A percentile compares a stretch with the other conserved stretches of the same genome.
Conservation (phyloP, 2,888 invertebrate genomes). For the Clivina fossor region DNA sequence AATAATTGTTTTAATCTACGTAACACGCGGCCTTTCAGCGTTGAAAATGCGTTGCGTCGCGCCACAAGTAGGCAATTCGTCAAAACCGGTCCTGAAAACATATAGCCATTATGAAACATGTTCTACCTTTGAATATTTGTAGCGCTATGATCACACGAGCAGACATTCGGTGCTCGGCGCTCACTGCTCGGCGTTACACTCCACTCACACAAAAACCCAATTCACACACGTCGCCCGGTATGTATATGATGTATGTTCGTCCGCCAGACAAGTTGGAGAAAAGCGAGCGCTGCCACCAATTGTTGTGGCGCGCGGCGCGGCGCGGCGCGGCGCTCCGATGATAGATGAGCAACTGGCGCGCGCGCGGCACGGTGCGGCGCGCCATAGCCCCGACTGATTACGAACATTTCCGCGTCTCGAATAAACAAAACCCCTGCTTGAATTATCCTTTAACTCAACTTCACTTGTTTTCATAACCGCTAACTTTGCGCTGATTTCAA, state of each 20-base stretch:
- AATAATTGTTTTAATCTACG: too few relatives aligned
- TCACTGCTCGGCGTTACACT: too few relatives aligned
- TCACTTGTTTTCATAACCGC: too few relatives aligned
- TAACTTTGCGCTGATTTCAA: neutral
- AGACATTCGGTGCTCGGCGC: neutral
- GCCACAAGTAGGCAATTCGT: too few relatives aligned
- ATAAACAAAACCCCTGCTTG: neutral
- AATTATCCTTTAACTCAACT: too few relatives aligned
- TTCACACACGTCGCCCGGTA: too few relatives aligned
- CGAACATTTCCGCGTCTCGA: neutral
- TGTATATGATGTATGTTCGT: too few relatives aligned
- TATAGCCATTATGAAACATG: neutral
- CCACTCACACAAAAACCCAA: too few relatives aligned
- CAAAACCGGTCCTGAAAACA: too few relatives aligned
- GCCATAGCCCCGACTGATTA: conserved; percentile 15
- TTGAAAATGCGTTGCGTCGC: too few relatives aligned
- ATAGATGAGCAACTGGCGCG: conserved; percentile 22
- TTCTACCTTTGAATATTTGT: conserved; percentile 21
- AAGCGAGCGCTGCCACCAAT: conserved; percentile 16
- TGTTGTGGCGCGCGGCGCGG: conserved; percentile 14
- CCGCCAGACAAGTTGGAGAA: too few relatives aligned
- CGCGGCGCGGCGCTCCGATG: conserved; percentile 6
- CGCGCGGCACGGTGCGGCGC: neutral
- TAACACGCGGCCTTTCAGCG: too few relatives aligned
- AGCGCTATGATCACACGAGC: conserved; percentile 2